Percentiles rank a stretch among this genome's conserved stretches.
Conservation (phyloP, 2,797 vertebrate genomes). For the Artibeus jamaicensis region DNA sequence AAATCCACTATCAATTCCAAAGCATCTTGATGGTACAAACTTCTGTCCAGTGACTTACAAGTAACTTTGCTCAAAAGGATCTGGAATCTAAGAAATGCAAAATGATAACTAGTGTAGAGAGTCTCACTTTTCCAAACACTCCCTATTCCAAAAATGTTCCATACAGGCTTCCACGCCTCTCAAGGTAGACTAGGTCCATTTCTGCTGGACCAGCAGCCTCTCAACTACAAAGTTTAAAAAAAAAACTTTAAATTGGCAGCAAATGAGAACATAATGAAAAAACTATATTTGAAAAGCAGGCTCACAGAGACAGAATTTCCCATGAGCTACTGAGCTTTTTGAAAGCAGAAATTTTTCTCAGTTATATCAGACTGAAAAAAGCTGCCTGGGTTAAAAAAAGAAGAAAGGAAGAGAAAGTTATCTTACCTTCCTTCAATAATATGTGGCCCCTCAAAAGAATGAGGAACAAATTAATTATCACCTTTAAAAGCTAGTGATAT, state of each 20-base stretch:
- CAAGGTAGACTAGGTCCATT: background rate
- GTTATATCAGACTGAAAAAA: background rate
- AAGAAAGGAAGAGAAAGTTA: conserved; percentile 2
- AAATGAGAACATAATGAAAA: conserved; percentile 16
- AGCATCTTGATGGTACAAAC: background rate
- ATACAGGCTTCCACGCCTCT: background rate
- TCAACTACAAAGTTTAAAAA: background rate
- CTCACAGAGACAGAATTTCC: background rate
- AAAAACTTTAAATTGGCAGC: background rate
- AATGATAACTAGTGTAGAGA: background rate
- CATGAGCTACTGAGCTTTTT: background rate
- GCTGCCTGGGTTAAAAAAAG: background rate
- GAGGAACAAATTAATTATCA: conserved; percentile 1
- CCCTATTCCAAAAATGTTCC: background rate
- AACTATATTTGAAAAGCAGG: conserved; percentile 2
- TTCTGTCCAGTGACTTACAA: background rate
- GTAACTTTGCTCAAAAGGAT: background rate
- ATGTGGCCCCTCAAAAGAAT: background rate
- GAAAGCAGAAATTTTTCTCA: background rate
- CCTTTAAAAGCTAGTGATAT: conserved; percentile 9
- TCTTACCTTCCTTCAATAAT: background rate
- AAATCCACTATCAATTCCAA: background rate
- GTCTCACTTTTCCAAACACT: background rate
- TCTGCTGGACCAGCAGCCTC: background rate
- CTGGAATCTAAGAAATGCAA: background rate